Evolutionary conservation across 2,113 vertebrate genomes (phyloP).

Genomic region (Gambusia affinis): DNA sequence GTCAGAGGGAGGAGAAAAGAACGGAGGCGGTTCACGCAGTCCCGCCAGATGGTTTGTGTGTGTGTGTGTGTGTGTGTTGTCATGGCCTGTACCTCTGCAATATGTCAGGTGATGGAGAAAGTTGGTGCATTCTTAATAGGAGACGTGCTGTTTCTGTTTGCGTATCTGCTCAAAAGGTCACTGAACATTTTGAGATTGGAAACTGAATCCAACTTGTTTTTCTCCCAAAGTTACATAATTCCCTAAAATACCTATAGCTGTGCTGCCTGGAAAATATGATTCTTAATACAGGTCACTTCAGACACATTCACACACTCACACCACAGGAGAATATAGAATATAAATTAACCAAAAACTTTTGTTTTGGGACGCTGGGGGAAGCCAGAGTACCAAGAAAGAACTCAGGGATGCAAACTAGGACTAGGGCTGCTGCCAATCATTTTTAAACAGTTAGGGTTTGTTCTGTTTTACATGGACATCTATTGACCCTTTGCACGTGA

Average conservation of each 20-base stretch:
- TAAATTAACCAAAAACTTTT: not conserved
- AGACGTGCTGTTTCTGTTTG: constrained; percentile 13
- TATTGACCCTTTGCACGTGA: too few species aligned
- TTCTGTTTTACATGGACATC: too few species aligned
- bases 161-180: constrained; percentile 11
- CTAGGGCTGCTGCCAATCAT: too few species aligned
- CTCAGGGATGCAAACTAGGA: too few species aligned
- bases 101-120: constrained; percentile 33
- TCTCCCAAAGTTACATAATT: not conserved
- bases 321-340: not conserved
- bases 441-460: too few species aligned
- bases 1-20: constrained; percentile 33
- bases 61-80: constrained; percentile 33
- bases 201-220: not conserved
- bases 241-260: too few species aligned
- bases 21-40: constrained; percentile 30
- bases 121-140: constrained; percentile 43
- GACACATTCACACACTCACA: not conserved
- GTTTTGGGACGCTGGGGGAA: not conserved
- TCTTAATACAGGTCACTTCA: not conserved
- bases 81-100: constrained; percentile 37
- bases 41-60: constrained; percentile 24
- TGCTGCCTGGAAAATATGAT: not conserved
- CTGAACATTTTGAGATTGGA: not conserved
- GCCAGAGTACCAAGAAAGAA: not conserved